Evolutionary conservation across 1,140 invertebrate genomes (phyloP).

Genomic region (Pomacea maculata): DNA sequence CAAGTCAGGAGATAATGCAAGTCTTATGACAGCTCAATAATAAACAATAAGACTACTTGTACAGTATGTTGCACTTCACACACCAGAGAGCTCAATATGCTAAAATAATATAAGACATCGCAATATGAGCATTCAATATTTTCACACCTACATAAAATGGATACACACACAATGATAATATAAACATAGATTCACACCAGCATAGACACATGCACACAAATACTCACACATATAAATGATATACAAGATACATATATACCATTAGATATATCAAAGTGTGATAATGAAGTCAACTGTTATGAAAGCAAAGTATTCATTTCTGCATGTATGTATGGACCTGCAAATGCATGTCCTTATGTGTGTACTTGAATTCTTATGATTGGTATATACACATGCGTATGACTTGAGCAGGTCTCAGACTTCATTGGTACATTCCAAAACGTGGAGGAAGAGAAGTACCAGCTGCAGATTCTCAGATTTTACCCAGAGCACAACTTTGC

Average conservation of each 20-base stretch:
- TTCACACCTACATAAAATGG: too few relatives aligned
- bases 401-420: slow-evolving; percentile 57
- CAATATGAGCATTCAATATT: too few relatives aligned
- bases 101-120: too few relatives aligned
- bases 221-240: not conserved
- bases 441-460: slow-evolving; percentile 61
- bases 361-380: too few relatives aligned
- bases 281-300: too few relatives aligned
- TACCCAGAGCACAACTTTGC: slow-evolving; percentile 61
- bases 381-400: too few relatives aligned
- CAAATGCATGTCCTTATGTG: too few relatives aligned
- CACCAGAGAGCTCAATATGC: too few relatives aligned
- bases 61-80: too few relatives aligned
- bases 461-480: slow-evolving; percentile 60
- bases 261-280: not conserved
- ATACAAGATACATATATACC: not conserved
- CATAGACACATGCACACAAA: not conserved
- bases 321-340: not conserved
- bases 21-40: slow-evolving; percentile 23
- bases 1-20: slow-evolving; percentile 65
- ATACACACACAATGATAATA: too few relatives aligned
- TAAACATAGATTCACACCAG: not conserved
- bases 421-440: slow-evolving; percentile 63
- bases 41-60: too few relatives aligned
- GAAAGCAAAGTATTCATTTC: too few relatives aligned